Conservation (phyloP, 2,113 vertebrate species). For the Sisor rabdophorus region DNA sequence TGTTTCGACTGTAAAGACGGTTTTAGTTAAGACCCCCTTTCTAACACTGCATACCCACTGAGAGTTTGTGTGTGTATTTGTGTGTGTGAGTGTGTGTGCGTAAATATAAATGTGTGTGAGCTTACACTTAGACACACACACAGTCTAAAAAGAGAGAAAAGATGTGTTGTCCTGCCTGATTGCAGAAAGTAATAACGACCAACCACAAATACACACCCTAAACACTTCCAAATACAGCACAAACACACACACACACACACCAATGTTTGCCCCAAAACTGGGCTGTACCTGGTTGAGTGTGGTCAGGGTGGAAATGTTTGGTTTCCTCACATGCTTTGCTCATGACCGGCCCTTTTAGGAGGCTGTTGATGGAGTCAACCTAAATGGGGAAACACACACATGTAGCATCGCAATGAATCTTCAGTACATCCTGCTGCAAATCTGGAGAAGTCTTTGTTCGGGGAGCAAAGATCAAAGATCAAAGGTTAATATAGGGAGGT, state of each 20-base stretch:
- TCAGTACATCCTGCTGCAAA: constrained; percentile 33
- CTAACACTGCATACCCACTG: constrained; percentile 30
- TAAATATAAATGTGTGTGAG: neutral
- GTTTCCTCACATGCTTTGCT: constrained; percentile 93
- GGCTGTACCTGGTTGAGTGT: constrained; percentile 84
- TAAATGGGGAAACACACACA: constrained; percentile 53
- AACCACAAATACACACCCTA: constrained; percentile 30
- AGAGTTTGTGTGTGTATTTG: neutral
- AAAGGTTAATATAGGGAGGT: constrained; percentile 38
- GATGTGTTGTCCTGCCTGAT: neutral
- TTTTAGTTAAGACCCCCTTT: constrained; percentile 24
- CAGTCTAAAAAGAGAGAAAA: constrained; percentile 8
- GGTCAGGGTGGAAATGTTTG: constrained; percentile 90
- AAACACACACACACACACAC: constrained; percentile 24
- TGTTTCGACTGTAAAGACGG: neutral
- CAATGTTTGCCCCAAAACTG: neutral
- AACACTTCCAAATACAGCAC: constrained; percentile 32
- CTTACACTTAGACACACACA: neutral
- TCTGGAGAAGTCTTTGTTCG: constrained; percentile 33
- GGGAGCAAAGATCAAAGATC: constrained; percentile 45
- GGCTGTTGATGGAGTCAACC: constrained; percentile 90
- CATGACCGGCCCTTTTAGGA: constrained; percentile 89
- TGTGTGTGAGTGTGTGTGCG: neutral
- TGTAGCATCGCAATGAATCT: constrained; percentile 11
- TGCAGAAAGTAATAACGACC: constrained; percentile 14